These are phyloP conservation scores for Mesorhabditis spiculigera DNA, from an alignment of 2,888 invertebrate genomes.

Conservation along the genomic window DNA sequence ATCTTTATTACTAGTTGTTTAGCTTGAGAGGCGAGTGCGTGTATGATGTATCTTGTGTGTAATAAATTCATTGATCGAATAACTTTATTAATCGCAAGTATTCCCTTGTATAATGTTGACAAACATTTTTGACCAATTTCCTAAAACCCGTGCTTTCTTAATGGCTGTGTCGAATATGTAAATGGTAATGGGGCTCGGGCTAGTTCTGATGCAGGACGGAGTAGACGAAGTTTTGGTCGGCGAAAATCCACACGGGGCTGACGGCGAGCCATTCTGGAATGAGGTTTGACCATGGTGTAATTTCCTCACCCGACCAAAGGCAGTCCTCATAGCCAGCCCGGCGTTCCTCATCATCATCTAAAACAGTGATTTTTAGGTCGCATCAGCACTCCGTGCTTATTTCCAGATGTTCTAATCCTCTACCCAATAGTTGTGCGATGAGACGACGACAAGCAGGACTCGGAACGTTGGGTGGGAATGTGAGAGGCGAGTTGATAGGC, in stretches of 20 bases:
- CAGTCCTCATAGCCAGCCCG: slow-evolving; percentile 36
- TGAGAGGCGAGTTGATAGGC: background rate
- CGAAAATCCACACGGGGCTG: slow-evolving; percentile 33
- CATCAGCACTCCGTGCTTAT: background rate
- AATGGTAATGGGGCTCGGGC: too few species aligned
- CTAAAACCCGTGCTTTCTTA: too few species aligned
- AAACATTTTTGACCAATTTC: too few species aligned
- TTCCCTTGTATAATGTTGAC: too few species aligned
- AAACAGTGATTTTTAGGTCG: background rate
- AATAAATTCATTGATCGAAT: too few species aligned
- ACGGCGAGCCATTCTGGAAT: slow-evolving; percentile 32
- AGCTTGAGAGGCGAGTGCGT: too few species aligned
- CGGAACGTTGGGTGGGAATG: slow-evolving; percentile 22
- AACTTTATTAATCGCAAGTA: too few species aligned
- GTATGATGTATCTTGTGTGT: too few species aligned
- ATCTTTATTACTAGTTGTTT: too few species aligned
- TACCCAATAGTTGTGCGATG: slow-evolving; percentile 23
- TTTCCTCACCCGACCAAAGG: slow-evolving; percentile 17
- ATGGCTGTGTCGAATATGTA: too few species aligned
- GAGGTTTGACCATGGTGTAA: background rate
- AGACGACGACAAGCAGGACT: slow-evolving; percentile 25
- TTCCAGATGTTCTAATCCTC: slow-evolving; percentile 12
- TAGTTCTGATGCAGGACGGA: background rate
- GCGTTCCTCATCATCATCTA: slow-evolving; percentile 18
- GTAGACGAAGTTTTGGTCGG: slow-evolving; percentile 30